A percentile compares a stretch with the other conserved stretches of the same genome.
Evolutionary conservation across 2,888 invertebrate genomes (phyloP).

Genomic region (Machimus atricapillus): DNA sequence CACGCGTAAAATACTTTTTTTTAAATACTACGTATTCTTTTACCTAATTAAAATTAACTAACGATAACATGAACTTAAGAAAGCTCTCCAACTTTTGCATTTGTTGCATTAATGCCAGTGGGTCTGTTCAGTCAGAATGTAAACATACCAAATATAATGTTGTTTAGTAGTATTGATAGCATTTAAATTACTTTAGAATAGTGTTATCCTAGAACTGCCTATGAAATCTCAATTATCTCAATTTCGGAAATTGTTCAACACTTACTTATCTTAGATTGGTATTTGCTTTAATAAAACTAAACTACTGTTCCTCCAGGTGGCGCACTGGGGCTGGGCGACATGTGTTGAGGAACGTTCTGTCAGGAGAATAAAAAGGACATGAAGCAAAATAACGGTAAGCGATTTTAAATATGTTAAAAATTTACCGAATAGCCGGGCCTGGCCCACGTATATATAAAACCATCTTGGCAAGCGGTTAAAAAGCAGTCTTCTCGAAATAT

Average conservation of each 20-base stretch:
- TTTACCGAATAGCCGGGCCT: conserved; percentile 72
- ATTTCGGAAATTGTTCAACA: conserved; percentile 32
- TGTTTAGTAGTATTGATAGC: conserved; percentile 10
- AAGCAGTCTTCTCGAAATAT: conserved; percentile 95
- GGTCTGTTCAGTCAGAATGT: not conserved
- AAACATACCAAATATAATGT: conserved; percentile 7
- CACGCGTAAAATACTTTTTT: not conserved
- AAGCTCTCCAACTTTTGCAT: not conserved
- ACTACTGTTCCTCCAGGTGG: conserved; percentile 62
- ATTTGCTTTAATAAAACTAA: conserved; percentile 50
- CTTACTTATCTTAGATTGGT: conserved; percentile 37
- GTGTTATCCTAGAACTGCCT: conserved; percentile 38
- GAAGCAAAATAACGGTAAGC: not conserved
- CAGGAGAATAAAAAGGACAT: conserved; percentile 40
- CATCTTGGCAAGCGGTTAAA: conserved; percentile 97
- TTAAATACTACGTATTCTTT: not conserved
- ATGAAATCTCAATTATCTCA: conserved; percentile 32
- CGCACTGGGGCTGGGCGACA: conserved; percentile 61
- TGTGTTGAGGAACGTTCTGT: conserved; percentile 61
- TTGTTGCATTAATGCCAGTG: not conserved
- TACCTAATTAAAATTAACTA: not conserved
- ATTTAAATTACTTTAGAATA: conserved; percentile 28
- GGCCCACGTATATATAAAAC: conserved; percentile 98
- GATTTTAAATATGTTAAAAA: conserved; percentile 23
- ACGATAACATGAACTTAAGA: not conserved